These are phyloP conservation scores for Cotesia congregata DNA, from an alignment of 2,888 invertebrate genomes.

Conservation along the genomic window DNA sequence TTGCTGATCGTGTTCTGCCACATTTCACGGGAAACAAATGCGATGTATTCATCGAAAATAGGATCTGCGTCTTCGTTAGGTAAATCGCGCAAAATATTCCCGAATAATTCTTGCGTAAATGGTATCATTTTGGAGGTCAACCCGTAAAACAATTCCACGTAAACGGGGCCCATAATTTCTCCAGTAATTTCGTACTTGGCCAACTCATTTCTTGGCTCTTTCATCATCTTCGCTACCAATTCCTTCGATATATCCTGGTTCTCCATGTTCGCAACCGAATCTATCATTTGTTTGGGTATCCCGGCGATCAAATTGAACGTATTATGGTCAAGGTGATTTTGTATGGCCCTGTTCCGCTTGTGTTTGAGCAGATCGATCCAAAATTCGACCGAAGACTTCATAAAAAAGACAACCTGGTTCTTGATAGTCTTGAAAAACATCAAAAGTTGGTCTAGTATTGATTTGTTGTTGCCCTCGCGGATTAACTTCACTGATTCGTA, in stretches of 20 bases:
- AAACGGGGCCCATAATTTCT: slow-evolving; percentile 45
- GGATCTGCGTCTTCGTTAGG: slow-evolving; percentile 48
- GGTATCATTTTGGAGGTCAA: slow-evolving; percentile 12
- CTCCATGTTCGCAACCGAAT: neutral
- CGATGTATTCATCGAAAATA: slow-evolving; percentile 49
- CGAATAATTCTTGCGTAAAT: slow-evolving; percentile 48
- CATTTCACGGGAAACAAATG: slow-evolving; percentile 43
- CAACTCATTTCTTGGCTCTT: slow-evolving; percentile 25
- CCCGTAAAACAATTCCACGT: slow-evolving; percentile 42
- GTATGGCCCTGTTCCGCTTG: slow-evolving; percentile 16
- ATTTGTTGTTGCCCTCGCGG: slow-evolving; percentile 10
- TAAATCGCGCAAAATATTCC: slow-evolving; percentile 46
- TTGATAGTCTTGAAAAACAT: slow-evolving; percentile 43
- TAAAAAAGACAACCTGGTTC: slow-evolving; percentile 43
- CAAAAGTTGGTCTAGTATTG: slow-evolving; percentile 44
- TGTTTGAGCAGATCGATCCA: slow-evolving; percentile 28
- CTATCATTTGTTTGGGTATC: slow-evolving; percentile 31
- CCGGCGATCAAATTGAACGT: slow-evolving; percentile 41
- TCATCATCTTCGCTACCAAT: slow-evolving; percentile 19
- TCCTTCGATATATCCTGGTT: neutral
- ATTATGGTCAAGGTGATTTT: slow-evolving; percentile 8
- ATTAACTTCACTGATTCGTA: slow-evolving; percentile 43
- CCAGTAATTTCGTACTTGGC: slow-evolving; percentile 34
- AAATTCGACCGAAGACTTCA: slow-evolving; percentile 44
- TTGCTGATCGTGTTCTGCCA: slow-evolving; percentile 34